Evolutionary conservation across 2,888 invertebrate species (phyloP).

Genomic region (Drosophila crucigera): DNA sequence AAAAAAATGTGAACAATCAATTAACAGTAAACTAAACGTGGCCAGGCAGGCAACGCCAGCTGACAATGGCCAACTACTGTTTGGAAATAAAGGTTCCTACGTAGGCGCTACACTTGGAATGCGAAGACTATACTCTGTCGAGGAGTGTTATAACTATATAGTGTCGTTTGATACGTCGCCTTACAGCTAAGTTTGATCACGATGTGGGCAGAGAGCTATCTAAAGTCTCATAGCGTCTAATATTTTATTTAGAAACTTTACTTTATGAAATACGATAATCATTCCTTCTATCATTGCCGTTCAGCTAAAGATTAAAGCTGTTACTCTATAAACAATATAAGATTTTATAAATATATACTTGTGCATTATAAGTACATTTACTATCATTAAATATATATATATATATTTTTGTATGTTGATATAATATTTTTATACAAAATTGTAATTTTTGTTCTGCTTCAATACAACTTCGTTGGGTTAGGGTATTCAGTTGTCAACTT

Average conservation of each 20-base stretch:
- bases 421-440: background rate
- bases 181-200: background rate
- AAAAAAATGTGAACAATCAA: conserved; percentile 69
- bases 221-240: too few species aligned
- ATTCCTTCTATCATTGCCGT: background rate
- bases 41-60: conserved; percentile 52
- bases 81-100: conserved; percentile 32
- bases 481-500: conserved; percentile 16
- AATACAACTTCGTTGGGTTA: background rate
- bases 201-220: background rate
- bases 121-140: background rate
- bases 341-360: background rate
- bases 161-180: background rate
- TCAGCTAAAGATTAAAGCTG: background rate
- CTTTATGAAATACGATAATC: background rate
- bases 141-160: background rate
- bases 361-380: background rate
- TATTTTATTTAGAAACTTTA: background rate
- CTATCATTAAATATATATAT: too few species aligned
- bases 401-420: background rate
- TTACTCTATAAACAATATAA: background rate
- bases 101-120: conserved; percentile 19
- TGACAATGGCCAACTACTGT: conserved; percentile 74
- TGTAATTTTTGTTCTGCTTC: background rate
- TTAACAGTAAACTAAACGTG: conserved; percentile 63